Evolutionary conservation across 2,888 invertebrate genomes (phyloP).

Genomic region (Limnephilus marmoratus): DNA sequence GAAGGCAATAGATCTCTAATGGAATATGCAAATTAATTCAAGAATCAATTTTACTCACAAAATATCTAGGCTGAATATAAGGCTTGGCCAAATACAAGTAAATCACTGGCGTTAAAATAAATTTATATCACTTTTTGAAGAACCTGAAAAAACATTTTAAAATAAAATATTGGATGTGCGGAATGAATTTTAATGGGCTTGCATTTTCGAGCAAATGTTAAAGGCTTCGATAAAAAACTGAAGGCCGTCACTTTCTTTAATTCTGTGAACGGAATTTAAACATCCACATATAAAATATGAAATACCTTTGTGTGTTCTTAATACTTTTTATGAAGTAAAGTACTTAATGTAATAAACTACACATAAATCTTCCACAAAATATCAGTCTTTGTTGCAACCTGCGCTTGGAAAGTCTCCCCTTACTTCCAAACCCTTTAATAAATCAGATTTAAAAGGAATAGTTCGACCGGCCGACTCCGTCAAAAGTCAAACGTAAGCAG

Average conservation of each 20-base stretch:
- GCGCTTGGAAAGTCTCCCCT: background rate
- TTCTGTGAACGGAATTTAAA: background rate
- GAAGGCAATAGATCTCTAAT: background rate
- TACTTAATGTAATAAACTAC: background rate
- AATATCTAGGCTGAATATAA: background rate
- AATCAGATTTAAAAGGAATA: constrained; percentile 27
- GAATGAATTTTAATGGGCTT: background rate
- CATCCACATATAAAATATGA: background rate
- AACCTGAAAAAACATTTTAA: background rate
- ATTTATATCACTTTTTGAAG: too few relatives aligned
- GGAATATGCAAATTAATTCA: background rate
- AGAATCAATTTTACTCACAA: background rate
- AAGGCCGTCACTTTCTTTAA: background rate
- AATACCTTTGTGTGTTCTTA: background rate
- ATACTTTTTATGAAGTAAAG: background rate
- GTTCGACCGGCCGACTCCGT: constrained; percentile 11
- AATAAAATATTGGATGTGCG: background rate
- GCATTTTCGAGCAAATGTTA: background rate
- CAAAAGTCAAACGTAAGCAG: constrained; percentile 46
- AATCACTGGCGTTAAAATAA: background rate
- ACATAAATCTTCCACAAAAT: background rate
- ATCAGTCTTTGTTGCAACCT: background rate
- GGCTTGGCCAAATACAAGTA: background rate
- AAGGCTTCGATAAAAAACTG: background rate
- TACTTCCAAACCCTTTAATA: constrained; percentile 19